Percentiles rank a stretch among this genome's conserved stretches.
Conservation (phyloP, 35 echinoderm and acorn worm genomes). For the Ophioderma brevispina region DNA sequence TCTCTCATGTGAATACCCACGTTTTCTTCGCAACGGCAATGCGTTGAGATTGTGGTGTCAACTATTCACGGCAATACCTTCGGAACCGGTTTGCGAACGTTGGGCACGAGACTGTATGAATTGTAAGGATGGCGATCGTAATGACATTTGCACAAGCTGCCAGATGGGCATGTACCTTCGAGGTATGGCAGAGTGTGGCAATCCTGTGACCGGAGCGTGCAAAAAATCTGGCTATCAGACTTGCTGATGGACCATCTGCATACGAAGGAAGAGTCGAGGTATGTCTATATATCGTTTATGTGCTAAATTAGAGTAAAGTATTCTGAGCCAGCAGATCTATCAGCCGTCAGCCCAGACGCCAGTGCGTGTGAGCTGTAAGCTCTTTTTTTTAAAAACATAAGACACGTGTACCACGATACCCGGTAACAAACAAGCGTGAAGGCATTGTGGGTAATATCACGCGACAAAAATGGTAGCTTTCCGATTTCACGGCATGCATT, state of each 20-base stretch:
- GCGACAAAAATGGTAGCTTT: no score
- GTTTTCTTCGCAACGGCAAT: constrained; percentile 61
- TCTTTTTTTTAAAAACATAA: no score
- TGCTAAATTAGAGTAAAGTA: background rate
- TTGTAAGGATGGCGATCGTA: constrained; percentile 55
- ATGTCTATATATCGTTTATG: background rate
- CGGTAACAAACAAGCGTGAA: no score
- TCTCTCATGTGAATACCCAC: constrained; percentile 64
- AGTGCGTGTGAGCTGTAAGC: no score
- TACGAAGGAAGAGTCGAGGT: constrained; percentile 99
- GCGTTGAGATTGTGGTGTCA: constrained; percentile 65
- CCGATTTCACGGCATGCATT: no score
- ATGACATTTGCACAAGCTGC: constrained; percentile 80
- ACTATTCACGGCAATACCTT: constrained; percentile 65
- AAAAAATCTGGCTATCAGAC: constrained; percentile 80
- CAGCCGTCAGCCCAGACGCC: no score
- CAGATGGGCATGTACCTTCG: constrained; percentile 45
- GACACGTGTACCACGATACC: no score
- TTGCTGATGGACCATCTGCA: constrained; percentile 58
- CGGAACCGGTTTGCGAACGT: constrained; percentile 54
- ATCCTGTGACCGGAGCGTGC: constrained; percentile 54
- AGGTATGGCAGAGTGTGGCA: constrained; percentile 23
- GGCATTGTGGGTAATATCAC: no score
- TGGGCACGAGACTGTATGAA: constrained; percentile 77
- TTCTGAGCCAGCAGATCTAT: no score